Base-by-base conservation (phyloP, 2,888 invertebrate genomes). In the Tetragonisca angustula region DNA sequence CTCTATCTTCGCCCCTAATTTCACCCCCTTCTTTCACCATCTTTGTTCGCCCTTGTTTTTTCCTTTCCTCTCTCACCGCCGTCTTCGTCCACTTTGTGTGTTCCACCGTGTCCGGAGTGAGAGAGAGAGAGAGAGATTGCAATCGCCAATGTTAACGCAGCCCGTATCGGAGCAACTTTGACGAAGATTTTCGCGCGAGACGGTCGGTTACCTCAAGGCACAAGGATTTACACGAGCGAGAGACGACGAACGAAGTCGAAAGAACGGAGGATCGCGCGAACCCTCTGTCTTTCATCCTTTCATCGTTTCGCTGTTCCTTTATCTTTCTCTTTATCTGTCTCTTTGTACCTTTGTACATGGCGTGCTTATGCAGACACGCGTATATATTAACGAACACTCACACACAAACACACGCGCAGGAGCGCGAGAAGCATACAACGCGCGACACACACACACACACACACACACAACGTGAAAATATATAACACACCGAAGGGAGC, bases 401-500 rank as follows among this genome's bases (percentile, higher is more conserved):
- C 24, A 59, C 36, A n/a, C n/a, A 27, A 2, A 27, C 27, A 27
- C 27, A 27, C 27, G 2, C 27, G 27, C 2, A 27, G 27, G 27
- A 27, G 27, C 27, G 24, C 24, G 27, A 24, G 0, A 27, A 27
- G 62, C 64, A 61, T 19, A 54, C 36, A 1, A 65, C 50, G 15
- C 15, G 36, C 36, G 36, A 36, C 36, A 36, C 27, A 27, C 27
- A 27, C 27, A 27, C 27, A 27, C 27, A 27, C 27, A 27, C 27
- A 65, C 43, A 43, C 43, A 43, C 9, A 9, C 36, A 36, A 36
- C 36, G 17, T 52, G 36, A 27, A 27, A 27, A 61, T 19, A 61
- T 24, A 61, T 19, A 52, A 17, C 74, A 75, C 71, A 77, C 77
- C 79, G 69, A 83, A 87, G 88, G 89, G 90, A 88, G 82, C 88